Evolutionary conservation across 1,140 invertebrate genomes (phyloP).

Genomic region (Drosophila mayri): DNA sequence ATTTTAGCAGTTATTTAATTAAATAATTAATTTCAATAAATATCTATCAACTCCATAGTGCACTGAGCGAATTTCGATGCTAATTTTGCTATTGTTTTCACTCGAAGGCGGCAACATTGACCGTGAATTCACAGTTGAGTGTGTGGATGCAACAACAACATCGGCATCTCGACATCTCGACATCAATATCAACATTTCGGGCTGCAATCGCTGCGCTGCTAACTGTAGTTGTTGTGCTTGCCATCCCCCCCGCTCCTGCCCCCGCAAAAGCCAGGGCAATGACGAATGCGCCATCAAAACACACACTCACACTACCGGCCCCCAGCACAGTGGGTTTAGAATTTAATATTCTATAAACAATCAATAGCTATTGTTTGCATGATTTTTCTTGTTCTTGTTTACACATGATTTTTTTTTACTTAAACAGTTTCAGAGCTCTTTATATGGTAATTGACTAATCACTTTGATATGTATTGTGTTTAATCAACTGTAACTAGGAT

Average conservation of each 20-base stretch:
- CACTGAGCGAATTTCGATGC: not conserved
- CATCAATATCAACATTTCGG: constrained; percentile 5
- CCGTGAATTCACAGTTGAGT: constrained; percentile 53
- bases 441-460: not conserved
- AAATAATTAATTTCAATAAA: no score
- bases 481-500: constrained; percentile 6
- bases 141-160: constrained; percentile 35
- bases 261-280: constrained; percentile 24
- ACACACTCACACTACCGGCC: constrained; percentile 9
- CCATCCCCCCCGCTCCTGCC: not conserved
- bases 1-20: no score
- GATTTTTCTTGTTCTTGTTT: no score
- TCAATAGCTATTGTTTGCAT: not conserved
- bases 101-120: constrained; percentile 51
- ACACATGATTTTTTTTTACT: no score
- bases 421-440: no score
- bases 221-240: constrained; percentile 45
- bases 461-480: not conserved
- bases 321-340: constrained; percentile 19
- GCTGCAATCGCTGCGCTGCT: constrained; percentile 18
- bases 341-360: not conserved
- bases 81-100: not conserved
- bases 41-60: not conserved
- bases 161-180: not conserved
- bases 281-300: constrained; percentile 50